Evolutionary conservation across 2,797 vertebrate genomes (phyloP), one percentile per base, ranked within the genome.

Genomic region (Parotocinclus haroldoi): DNA sequence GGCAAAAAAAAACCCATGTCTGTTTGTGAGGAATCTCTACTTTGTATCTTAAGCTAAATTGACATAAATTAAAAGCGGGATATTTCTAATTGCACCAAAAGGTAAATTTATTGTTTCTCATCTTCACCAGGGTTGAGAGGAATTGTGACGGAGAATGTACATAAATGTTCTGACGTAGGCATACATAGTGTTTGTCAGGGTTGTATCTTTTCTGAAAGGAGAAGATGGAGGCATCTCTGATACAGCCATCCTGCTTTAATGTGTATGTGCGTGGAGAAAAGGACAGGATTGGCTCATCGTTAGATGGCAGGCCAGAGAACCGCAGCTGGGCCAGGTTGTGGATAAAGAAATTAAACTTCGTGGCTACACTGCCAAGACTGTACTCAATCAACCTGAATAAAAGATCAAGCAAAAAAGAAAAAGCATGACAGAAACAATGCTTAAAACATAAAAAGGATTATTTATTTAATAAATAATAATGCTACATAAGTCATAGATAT

Each of bases 341-440:
- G 85, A 99, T 98, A 84, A 99, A 98, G 86, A 99, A 99, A 81
- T 99, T 99, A 78, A 99, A 98, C 84, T 98, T 99, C 17, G 96
- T 99, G 78, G 96, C 96, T 59, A 99, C 91, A 19, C 94, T 98
- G 76, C 96, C 96, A 80, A 98, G 86, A 76, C 96, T 98, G 78
- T 96, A 98, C 81, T 98, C 96, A 7, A 99, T 99, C 61, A 99
- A 79, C 72, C 96, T 99, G 79, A 1, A 58, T 9, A 39, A 62
- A 12, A 51, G 18, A 57, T 4, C 54, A 10, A 36, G 14, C 3
- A 40, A 38, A 1, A 44, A 45, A 18, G n/a, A 45, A 54, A 44
- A 38, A 46, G 11, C 39, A 51, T 17, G 51, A 49, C 8, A 42
- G 7, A 36, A 36, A 39, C 1, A 9, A 62, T 42, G 13, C 14